Conservation (phyloP, 2,888 invertebrate genomes). For the Pheosia tremula region DNA sequence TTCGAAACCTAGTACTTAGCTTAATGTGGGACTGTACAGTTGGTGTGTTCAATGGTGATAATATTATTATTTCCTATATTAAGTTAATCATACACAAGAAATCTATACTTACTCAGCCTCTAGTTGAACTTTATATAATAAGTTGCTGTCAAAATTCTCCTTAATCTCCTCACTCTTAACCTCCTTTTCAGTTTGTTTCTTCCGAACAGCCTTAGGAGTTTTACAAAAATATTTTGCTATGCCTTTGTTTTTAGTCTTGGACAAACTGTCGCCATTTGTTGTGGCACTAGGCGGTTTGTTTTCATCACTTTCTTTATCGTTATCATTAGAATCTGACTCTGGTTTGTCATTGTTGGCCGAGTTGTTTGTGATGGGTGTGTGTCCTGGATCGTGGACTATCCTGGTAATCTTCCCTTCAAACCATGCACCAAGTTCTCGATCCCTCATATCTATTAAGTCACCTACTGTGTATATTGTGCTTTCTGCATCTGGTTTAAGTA, state of each 20-base stretch:
- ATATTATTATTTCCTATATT: neutral
- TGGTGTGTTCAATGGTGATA: no score
- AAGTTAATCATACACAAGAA: neutral
- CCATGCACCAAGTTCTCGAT: slow-evolving; percentile 88
- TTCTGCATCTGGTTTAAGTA: slow-evolving; percentile 57
- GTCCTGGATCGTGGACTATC: slow-evolving; percentile 72
- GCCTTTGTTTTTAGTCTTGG: slow-evolving; percentile 45
- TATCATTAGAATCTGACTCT: slow-evolving; percentile 22
- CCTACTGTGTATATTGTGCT: slow-evolving; percentile 83
- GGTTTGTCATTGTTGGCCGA: neutral
- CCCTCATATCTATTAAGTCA: slow-evolving; percentile 87
- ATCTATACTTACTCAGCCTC: slow-evolving; percentile 62
- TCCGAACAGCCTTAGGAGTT: slow-evolving; percentile 38
- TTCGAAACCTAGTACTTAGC: no score
- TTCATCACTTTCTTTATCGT: slow-evolving; percentile 54
- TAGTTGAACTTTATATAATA: slow-evolving; percentile 75
- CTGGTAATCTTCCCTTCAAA: slow-evolving; percentile 87
- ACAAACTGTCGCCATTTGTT: slow-evolving; percentile 35
- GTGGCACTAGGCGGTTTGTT: slow-evolving; percentile 49
- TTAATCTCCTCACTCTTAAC: slow-evolving; percentile 19
- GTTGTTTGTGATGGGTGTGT: neutral
- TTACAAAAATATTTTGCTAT: slow-evolving; percentile 61
- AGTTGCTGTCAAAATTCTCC: slow-evolving; percentile 49
- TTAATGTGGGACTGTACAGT: no score
- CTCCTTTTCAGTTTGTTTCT: slow-evolving; percentile 39